phyloP scores from a whole-genome alignment of 2,888 invertebrate genomes.

The Sinodicranocentrus sp. region DNA sequence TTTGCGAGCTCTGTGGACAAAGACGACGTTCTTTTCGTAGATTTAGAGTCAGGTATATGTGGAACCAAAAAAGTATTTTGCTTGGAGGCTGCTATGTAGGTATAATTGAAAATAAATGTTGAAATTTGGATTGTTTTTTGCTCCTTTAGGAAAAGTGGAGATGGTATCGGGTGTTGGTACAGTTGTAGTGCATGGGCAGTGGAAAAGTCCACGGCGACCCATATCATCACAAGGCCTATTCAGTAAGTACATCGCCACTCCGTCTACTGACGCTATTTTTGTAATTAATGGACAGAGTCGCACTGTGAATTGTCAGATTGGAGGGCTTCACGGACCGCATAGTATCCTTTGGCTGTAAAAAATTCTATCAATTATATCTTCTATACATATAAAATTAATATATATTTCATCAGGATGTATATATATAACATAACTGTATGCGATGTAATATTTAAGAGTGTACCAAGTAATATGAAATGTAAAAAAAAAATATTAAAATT shows the following conservation, averaged over 20 bases:
- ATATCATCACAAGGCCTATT: slow-evolving; percentile 85
- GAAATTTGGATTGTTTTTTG: slow-evolving; percentile 1
- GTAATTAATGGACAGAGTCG: slow-evolving; percentile 86
- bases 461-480: slow-evolving; percentile 42
- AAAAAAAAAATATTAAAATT: slow-evolving; percentile 3
- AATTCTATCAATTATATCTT: slow-evolving; percentile 19
- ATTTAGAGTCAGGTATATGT: slow-evolving; percentile 83
- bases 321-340: slow-evolving; percentile 80
- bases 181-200: slow-evolving; percentile 80
- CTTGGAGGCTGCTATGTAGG: no score
- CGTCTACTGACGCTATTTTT: slow-evolving; percentile 85
- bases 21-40: slow-evolving; percentile 85
- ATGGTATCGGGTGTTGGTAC: slow-evolving; percentile 86
- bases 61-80: background rate
- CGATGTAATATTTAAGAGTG: slow-evolving; percentile 16
- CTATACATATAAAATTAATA: slow-evolving; percentile 10
- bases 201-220: slow-evolving; percentile 79
- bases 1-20: slow-evolving; percentile 86
- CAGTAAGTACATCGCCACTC: slow-evolving; percentile 86
- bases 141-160: slow-evolving; percentile 84
- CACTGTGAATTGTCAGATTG: slow-evolving; percentile 87
- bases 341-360: slow-evolving; percentile 69
- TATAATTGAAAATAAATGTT: background rate
- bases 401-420: slow-evolving; percentile 10
- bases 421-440: background rate